phyloP scores from a whole-genome alignment of 2,888 invertebrate genomes.

The Heliconius aoede region DNA sequence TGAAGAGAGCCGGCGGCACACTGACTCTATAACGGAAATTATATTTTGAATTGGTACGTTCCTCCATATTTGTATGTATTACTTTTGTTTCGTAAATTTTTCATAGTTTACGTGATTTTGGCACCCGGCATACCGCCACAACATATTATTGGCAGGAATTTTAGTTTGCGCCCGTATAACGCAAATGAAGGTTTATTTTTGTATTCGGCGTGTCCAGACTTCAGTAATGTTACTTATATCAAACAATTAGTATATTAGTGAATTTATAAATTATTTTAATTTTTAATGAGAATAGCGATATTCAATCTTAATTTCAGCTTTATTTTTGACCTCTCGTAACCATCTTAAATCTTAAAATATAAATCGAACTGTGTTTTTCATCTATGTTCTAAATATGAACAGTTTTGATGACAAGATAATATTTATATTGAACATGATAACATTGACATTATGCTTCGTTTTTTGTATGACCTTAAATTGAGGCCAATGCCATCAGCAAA shows the following conservation, averaged over 20 bases:
- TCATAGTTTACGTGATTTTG: slow-evolving; percentile 35
- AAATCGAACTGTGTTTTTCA: background rate
- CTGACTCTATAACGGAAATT: slow-evolving; percentile 59
- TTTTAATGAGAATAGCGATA: background rate
- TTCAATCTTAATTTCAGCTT: background rate
- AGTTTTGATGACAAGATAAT: slow-evolving; percentile 9
- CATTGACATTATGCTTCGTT: slow-evolving; percentile 50
- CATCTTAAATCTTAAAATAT: background rate
- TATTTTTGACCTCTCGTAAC: background rate
- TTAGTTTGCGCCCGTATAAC: slow-evolving; percentile 62
- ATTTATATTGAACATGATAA: slow-evolving; percentile 37
- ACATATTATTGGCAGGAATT: slow-evolving; percentile 74
- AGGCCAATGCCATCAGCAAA: slow-evolving; percentile 39
- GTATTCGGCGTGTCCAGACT: slow-evolving; percentile 45
- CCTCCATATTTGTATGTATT: slow-evolving; percentile 53
- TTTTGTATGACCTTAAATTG: slow-evolving; percentile 45
- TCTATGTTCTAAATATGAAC: background rate
- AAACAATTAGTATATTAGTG: background rate
- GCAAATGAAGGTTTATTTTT: slow-evolving; percentile 64
- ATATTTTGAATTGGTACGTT: slow-evolving; percentile 32
- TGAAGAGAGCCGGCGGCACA: slow-evolving; percentile 65
- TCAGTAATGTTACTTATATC: slow-evolving; percentile 28
- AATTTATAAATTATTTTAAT: background rate
- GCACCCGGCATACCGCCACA: slow-evolving; percentile 69
- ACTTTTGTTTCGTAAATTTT: slow-evolving; percentile 49